Evolutionary conservation across 2,888 invertebrate genomes (phyloP), one percentile per base, ranked within the genome.

Genomic region (Sicus ferrugineus): DNA sequence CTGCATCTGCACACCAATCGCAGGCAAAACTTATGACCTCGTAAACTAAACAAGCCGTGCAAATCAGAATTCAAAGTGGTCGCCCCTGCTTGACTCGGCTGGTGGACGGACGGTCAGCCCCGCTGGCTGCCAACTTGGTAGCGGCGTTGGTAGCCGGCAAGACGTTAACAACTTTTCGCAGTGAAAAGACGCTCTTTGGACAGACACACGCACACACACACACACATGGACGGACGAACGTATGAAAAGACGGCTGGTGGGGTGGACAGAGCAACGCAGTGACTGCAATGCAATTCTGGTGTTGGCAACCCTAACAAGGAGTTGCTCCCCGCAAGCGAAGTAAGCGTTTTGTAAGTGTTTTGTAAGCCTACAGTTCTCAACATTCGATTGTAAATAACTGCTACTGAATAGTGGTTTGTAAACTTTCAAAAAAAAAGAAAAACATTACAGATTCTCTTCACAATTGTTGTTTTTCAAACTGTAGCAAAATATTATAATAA

Each of bases 1-100:
- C n/a, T n/a, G n/a, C n/a, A n/a, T n/a, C n/a, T n/a, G n/a, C n/a
- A n/a, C n/a, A n/a, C n/a, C 14, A 58, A 59, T 7, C 38, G 19
- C 34, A 61, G 23, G 16, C 26, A 31, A 58, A 68, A 68, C 52
- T 68, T 62, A 68, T 68, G 68, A 68, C 62, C 68, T 68, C 68
- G 54, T 68, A 68, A 68, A 63, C 68, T 62, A 54, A 68, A 62
- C 19, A 19, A 30, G 21, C 52, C n/a, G n/a, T 54, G 61, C 52
- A 61, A 68, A 62, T 54, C 62, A 61, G 54, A 68, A 68, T 62
- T 21, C 62, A 68, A 68, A 68, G 68, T 62, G 54, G 31, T 23
- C 54, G 46, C 14, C n/a, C 42, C 58, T 48, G 30, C n/a, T 54
- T 46, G 48, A 63, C 30, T 63, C 19, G 28, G 23, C 28, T 34